Conservation (phyloP, 2,797 vertebrate species). For the Nannoperca australis region DNA sequence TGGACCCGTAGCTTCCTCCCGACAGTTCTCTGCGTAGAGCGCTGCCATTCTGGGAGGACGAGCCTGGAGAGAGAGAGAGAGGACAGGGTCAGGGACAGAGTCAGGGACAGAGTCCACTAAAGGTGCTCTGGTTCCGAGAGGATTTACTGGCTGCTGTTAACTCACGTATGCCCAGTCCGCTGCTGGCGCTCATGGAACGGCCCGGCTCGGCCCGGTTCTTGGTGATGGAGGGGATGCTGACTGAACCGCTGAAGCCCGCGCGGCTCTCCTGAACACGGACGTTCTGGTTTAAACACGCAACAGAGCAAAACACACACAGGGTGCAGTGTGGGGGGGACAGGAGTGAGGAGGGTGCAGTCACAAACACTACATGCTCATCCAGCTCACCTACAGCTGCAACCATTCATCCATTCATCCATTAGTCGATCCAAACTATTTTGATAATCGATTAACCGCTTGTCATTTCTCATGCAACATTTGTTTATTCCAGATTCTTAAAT, state of each 20-base stretch:
- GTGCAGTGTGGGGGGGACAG: conserved; percentile 55
- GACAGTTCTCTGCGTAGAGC: conserved; percentile 94
- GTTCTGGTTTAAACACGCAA: conserved; percentile 85
- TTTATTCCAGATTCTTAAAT: no score
- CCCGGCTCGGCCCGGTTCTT: conserved; percentile 95
- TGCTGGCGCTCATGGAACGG: conserved; percentile 98
- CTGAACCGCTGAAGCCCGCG: conserved; percentile 94
- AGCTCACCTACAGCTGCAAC: neutral
- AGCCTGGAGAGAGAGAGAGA: conserved; percentile 80
- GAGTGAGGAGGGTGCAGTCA: conserved; percentile 56
- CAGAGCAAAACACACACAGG: conserved; percentile 49
- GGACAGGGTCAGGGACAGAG: neutral
- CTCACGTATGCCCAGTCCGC: conserved; percentile 95
- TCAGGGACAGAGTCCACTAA: neutral
- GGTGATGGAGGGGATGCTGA: conserved; percentile 97
- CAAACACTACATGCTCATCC: conserved; percentile 36
- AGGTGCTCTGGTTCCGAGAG: neutral
- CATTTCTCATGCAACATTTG: no score
- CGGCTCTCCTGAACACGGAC: conserved; percentile 95
- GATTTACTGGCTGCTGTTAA: conserved; percentile 59
- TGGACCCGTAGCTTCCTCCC: conserved; percentile 91
- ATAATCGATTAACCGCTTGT: no score
- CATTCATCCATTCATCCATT: no score
- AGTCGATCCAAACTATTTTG: no score
- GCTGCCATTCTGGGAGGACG: conserved; percentile 94